Conservation (phyloP, 2,113 vertebrate genomes). For the Zeus faber region DNA sequence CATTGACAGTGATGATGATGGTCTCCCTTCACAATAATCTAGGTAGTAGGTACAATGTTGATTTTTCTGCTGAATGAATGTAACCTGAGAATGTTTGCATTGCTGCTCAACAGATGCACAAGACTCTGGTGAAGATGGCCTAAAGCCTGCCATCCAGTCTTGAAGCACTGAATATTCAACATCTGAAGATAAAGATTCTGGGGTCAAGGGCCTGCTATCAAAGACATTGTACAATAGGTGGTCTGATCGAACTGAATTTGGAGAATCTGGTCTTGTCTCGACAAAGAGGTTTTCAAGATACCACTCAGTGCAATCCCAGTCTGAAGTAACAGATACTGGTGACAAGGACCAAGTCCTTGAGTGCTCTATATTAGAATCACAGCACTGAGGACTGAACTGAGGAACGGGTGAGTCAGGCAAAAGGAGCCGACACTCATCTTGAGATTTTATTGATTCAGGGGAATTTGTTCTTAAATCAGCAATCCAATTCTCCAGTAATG, state of each 20-base stretch:
- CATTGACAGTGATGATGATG: slow-evolving; percentile 10
- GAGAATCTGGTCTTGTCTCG: not conserved
- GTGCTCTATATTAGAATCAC: not conserved
- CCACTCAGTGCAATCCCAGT: not conserved
- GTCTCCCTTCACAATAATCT: not conserved
- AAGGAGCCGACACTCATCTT: not conserved
- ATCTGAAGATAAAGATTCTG: slow-evolving; percentile 28
- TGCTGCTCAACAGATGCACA: not conserved
- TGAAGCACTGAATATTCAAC: slow-evolving; percentile 7
- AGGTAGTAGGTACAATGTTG: slow-evolving; percentile 40
- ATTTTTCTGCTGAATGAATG: not conserved
- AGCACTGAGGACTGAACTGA: not conserved
- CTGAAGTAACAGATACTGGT: not conserved
- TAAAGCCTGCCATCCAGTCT: not conserved
- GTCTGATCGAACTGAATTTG: not conserved
- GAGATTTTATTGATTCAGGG: not conserved
- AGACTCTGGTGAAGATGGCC: slow-evolving; percentile 24
- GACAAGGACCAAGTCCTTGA: not conserved
- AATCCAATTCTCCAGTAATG: not conserved
- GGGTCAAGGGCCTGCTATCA: not conserved
- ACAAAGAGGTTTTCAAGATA: slow-evolving; percentile 1
- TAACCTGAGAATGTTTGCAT: not conserved
- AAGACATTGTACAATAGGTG: not conserved
- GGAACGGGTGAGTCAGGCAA: not conserved
- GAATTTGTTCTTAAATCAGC: not conserved